phyloP scores from a whole-genome alignment of 1,140 invertebrate genomes.

The Brachystomella parvula region DNA sequence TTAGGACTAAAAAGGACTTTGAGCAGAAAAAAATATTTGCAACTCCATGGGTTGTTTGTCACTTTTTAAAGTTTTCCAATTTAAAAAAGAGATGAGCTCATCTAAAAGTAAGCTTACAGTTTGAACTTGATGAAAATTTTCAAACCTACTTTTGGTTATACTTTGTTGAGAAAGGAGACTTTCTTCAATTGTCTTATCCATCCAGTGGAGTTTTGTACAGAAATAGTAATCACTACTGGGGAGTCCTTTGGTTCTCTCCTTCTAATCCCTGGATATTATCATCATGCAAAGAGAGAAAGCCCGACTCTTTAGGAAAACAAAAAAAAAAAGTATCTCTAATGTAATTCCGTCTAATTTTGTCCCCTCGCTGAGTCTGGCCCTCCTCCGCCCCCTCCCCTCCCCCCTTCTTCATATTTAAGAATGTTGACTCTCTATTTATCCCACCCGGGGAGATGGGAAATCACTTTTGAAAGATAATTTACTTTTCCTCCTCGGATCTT shows the following conservation, averaged over 20 bases:
- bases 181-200: too few species aligned
- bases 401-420: not conserved
- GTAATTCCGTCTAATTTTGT: constrained; percentile 12
- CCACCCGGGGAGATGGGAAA: constrained; percentile 7
- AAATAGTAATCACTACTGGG: constrained; percentile 10
- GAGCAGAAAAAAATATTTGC: too few species aligned
- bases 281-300: not conserved
- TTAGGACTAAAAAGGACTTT: too few species aligned
- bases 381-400: not conserved
- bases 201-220: not conserved
- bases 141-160: too few species aligned
- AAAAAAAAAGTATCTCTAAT: too few species aligned
- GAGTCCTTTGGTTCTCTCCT: not conserved
- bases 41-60: too few species aligned
- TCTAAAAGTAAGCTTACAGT: too few species aligned
- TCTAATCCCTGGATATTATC: not conserved
- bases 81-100: too few species aligned
- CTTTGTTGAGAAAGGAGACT: too few species aligned
- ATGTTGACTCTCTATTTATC: constrained; percentile 4
- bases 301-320: not conserved
- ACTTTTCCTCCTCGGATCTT: not conserved
- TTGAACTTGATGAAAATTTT: too few species aligned
- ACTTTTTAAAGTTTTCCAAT: too few species aligned
- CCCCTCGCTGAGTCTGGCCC: not conserved
- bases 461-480: constrained; percentile 7